phyloP scores from a whole-genome alignment of 1,140 invertebrate species.

The Aporrectodea caliginosa region DNA sequence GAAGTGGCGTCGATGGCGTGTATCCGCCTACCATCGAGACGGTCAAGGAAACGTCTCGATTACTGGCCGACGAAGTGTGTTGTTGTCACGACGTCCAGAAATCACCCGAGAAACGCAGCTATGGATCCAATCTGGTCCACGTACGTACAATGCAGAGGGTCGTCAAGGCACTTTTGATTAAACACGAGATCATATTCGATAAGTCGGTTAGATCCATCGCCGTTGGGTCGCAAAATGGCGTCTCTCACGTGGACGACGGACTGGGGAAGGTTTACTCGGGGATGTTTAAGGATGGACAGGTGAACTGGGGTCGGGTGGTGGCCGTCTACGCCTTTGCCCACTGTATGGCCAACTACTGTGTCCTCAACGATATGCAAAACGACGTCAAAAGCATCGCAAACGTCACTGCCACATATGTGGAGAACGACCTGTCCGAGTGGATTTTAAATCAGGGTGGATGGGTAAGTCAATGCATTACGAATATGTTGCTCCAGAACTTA shows the following conservation, averaged over 20 bases:
- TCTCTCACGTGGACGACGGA: conserved; percentile 59
- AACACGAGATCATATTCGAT: conserved; percentile 62
- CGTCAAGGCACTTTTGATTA: conserved; percentile 53
- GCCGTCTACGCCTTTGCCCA: conserved; percentile 63
- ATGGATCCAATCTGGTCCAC: neutral
- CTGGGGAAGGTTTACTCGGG: conserved; percentile 63
- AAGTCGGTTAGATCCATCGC: conserved; percentile 59
- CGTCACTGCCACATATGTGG: conserved; percentile 55
- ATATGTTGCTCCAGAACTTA: too few relatives aligned
- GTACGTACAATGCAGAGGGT: conserved; percentile 45
- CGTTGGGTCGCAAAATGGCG: conserved; percentile 57
- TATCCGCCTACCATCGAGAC: neutral
- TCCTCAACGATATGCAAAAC: conserved; percentile 51
- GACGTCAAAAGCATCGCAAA: conserved; percentile 50
- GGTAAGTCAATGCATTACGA: too few relatives aligned
- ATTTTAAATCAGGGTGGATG: conserved; percentile 56
- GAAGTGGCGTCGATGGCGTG: neutral
- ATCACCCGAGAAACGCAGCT: too few relatives aligned
- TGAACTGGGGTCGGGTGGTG: conserved; percentile 64
- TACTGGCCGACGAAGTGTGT: neutral
- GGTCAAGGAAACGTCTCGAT: neutral
- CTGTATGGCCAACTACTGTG: conserved; percentile 58
- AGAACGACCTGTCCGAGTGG: conserved; percentile 54
- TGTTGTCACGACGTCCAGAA: neutral
- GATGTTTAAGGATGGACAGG: conserved; percentile 59